These are phyloP conservation scores for Scaptomyza hsui DNA, from an alignment of 1,140 invertebrate species.

Conservation along the genomic window DNA sequence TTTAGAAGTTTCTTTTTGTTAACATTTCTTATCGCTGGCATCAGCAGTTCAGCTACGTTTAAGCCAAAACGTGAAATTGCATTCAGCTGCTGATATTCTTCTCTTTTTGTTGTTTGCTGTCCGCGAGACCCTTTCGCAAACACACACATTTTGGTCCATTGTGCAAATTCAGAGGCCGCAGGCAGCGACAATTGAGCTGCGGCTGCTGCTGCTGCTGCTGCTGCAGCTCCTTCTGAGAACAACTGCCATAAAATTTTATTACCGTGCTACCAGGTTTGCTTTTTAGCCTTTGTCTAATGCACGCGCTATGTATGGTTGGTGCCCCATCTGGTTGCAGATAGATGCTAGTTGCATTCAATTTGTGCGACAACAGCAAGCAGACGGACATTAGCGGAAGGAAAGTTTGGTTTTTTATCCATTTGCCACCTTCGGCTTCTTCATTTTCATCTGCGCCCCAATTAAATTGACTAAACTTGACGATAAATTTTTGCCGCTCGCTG, in stretches of 20 bases:
- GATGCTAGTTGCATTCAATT: background rate
- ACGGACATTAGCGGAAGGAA: too few species aligned
- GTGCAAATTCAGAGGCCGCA: slow-evolving; percentile 54
- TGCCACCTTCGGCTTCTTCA: slow-evolving; percentile 50
- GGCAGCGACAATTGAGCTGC: slow-evolving; percentile 17
- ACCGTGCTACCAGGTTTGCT: slow-evolving; percentile 66
- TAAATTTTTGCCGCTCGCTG: slow-evolving; percentile 77
- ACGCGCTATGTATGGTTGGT: slow-evolving; percentile 13
- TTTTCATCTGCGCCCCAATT: slow-evolving; percentile 66
- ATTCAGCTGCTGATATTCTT: slow-evolving; percentile 21
- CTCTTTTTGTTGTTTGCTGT: background rate
- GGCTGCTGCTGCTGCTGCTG: slow-evolving; percentile 10
- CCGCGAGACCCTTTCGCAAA: slow-evolving; percentile 20
- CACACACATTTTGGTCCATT: slow-evolving; percentile 38
- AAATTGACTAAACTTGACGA: slow-evolving; percentile 81
- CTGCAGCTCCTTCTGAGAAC: slow-evolving; percentile 39
- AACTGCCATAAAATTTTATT: slow-evolving; percentile 77
- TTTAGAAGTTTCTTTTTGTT: slow-evolving; percentile 17
- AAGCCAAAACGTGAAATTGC: slow-evolving; percentile 50
- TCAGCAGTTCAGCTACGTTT: slow-evolving; percentile 46
- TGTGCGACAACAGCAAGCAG: background rate
- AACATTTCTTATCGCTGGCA: slow-evolving; percentile 51
- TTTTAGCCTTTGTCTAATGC: slow-evolving; percentile 67
- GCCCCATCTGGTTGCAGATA: background rate
- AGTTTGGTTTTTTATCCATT: slow-evolving; percentile 40